Conservation (phyloP, 2,797 vertebrate genomes). For the Propithecus perrieri region DNA sequence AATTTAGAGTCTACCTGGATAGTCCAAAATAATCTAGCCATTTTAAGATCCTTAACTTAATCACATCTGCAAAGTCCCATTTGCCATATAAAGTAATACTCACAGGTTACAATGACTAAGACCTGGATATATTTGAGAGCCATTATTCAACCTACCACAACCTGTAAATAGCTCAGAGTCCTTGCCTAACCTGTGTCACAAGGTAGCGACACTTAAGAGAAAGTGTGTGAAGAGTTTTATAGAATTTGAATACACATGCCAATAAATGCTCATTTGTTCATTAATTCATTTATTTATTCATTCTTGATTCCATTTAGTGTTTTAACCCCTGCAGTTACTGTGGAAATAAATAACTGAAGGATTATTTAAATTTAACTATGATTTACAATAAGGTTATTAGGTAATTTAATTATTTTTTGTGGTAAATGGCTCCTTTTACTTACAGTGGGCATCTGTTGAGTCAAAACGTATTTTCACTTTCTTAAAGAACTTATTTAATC, state of each 20-base stretch:
- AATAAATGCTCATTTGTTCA: not conserved
- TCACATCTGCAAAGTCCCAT: not conserved
- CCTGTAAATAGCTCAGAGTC: not conserved
- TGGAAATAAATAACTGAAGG: not conserved
- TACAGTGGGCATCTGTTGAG: not conserved
- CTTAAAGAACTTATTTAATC: not conserved
- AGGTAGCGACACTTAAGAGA: not conserved
- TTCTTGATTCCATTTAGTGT: not conserved
- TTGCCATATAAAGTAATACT: not conserved
- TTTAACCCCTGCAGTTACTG: not conserved
- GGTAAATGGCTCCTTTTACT: not conserved
- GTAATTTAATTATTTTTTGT: not conserved
- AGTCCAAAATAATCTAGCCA: not conserved
- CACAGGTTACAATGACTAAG: not conserved
- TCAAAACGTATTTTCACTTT: not conserved
- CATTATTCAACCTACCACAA: not conserved
- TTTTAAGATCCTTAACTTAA: not conserved
- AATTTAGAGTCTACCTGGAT: not conserved
- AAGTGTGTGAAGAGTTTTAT: not conserved
- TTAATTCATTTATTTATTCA: not conserved
- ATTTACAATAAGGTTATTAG: not conserved
- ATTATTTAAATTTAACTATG: not conserved
- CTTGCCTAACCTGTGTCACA: not conserved
- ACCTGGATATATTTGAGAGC: not conserved
- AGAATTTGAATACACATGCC: not conserved